Evolutionary conservation across 2,113 vertebrate species (phyloP).

Genomic region (Camarhynchus parvulus): DNA sequence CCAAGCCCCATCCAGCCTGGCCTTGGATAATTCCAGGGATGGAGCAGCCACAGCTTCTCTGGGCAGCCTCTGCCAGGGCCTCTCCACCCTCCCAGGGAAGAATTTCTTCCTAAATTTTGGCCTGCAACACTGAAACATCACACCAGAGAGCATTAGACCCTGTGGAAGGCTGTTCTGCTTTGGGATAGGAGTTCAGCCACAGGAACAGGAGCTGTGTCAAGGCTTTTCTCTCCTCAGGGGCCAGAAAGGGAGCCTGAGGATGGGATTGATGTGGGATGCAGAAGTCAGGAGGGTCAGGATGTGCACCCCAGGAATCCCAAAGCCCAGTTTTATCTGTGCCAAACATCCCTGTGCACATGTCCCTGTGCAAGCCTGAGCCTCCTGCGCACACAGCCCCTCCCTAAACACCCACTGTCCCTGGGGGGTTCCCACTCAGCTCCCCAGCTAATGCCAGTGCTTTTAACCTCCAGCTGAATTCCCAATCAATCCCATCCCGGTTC

Average conservation of each 20-base stretch:
- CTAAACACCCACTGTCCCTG: not conserved
- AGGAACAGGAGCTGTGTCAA: not conserved
- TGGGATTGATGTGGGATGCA: not conserved
- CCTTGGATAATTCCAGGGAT: not conserved
- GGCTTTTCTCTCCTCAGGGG: not conserved
- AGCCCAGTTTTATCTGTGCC: not conserved
- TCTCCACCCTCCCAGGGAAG: fast-evolving
- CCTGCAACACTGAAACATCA: not conserved
- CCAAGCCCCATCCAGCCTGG: fast-evolving
- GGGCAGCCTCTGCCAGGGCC: not conserved
- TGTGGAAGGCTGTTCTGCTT: not conserved
- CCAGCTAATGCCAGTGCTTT: constrained; percentile 30
- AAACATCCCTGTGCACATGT: fast-evolving
- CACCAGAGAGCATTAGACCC: not conserved
- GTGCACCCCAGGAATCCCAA: fast-evolving
- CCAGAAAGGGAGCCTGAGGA: not conserved
- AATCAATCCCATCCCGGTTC: not conserved
- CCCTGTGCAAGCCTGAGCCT: not conserved
- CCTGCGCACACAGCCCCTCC: not conserved
- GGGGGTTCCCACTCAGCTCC: not conserved
- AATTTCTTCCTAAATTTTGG: not conserved
- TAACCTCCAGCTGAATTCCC: constrained; percentile 33
- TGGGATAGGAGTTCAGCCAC: too few species aligned
- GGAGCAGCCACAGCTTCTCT: not conserved
- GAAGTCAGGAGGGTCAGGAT: fast-evolving